Evolutionary conservation across 2,113 vertebrate species (phyloP).

Genomic region (Corythoichthys haematopterus): DNA sequence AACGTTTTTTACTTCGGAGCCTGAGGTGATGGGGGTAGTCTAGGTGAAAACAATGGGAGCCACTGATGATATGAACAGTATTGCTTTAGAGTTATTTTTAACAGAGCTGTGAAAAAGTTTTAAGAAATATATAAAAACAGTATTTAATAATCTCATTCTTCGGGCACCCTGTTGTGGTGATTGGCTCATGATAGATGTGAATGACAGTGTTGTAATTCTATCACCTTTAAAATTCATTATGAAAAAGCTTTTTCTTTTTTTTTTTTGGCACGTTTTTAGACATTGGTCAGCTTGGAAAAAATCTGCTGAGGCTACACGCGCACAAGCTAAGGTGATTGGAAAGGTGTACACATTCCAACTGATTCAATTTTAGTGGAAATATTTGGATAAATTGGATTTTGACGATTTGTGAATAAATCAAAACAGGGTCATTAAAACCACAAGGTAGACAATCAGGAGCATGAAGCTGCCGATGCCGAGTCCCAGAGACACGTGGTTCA

Average conservation of each 20-base stretch:
- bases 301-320: not conserved
- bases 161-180: too few relatives aligned
- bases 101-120: not conserved
- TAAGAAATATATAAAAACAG: too few relatives aligned
- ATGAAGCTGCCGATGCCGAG: not conserved
- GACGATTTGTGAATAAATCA: not conserved
- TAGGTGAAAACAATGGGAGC: not conserved
- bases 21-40: not conserved
- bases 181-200: not conserved
- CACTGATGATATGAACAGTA: not conserved
- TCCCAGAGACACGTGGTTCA: slow-evolving; percentile 55
- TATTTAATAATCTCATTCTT: not conserved
- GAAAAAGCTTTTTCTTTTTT: not conserved
- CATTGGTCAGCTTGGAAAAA: not conserved
- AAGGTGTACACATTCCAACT: not conserved
- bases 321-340: not conserved
- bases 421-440: accelerated
- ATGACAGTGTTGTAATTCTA: not conserved
- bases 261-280: not conserved
- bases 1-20: not conserved
- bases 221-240: not conserved
- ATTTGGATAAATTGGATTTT: not conserved
- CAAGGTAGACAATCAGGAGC: not conserved
- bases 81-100: not conserved
- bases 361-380: not conserved